Percentiles rank a stretch among this genome's conserved stretches.
These are phyloP conservation scores for Enteromius unitaeniatus DNA, from an alignment of 2,797 vertebrate species.

Conservation along the genomic window DNA sequence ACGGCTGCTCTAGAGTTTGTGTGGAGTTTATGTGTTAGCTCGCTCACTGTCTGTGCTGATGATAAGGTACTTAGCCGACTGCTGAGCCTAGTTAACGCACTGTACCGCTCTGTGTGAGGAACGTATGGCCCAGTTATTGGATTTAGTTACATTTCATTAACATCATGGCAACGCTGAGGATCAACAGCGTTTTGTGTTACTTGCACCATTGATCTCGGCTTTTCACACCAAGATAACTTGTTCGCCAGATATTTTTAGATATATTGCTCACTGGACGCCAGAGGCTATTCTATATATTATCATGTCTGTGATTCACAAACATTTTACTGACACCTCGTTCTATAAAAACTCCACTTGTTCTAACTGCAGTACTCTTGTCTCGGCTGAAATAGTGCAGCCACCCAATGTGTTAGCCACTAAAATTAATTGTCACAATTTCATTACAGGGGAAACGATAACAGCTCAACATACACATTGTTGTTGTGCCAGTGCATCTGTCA, in stretches of 20 bases:
- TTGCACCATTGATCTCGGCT: conserved; percentile 15
- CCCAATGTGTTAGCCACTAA: background rate
- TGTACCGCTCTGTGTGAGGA: conserved; percentile 26
- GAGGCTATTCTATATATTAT: conserved; percentile 18
- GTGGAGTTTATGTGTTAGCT: conserved; percentile 32
- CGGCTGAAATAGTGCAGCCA: conserved; percentile 5
- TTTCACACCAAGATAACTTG: conserved; percentile 1
- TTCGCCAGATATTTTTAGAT: conserved; percentile 26
- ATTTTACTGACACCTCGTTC: conserved; percentile 10
- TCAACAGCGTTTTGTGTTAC: conserved; percentile 18
- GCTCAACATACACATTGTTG: conserved; percentile 25
- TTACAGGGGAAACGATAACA: conserved; percentile 46
- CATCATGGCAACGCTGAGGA: conserved; percentile 40
- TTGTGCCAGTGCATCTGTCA: conserved; percentile 46
- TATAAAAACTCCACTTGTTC: background rate
- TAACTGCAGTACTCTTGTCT: conserved; percentile 1
- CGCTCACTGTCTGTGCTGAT: conserved; percentile 31
- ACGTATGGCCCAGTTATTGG: conserved; percentile 43
- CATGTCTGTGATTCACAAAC: background rate
- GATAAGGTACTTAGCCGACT: conserved; percentile 50
- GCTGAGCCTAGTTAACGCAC: conserved; percentile 48
- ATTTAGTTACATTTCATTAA: conserved; percentile 48
- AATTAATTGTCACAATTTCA: conserved; percentile 43
- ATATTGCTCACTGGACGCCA: conserved; percentile 17
- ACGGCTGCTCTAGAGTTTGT: background rate